Base-by-base conservation (phyloP, 2,113 vertebrate species). In the Daphoenositta chrysoptera region DNA sequence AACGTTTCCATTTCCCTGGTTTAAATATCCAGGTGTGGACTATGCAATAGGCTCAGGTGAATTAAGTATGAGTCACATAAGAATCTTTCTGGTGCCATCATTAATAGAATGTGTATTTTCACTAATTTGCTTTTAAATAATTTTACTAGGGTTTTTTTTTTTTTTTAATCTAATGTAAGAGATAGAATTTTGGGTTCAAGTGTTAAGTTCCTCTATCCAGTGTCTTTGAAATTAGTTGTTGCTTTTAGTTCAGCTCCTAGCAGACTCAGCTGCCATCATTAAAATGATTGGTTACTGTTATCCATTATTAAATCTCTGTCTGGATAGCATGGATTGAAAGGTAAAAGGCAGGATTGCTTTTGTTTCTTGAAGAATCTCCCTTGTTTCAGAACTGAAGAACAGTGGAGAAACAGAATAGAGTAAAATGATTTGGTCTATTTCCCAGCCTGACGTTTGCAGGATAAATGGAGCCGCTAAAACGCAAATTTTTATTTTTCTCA, bases 251-350 rank as follows among this genome's bases (percentile, higher is more conserved):
- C 27, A 88, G 6, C 21, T 83, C 53, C 53, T 76, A 56, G 20
- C 19, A 90, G 70, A 56, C 31, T 66, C 44, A 60, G 37, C 14
- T 64, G 21, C 56, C 37, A 65, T 92, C 54, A 77, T 76, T 79
- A 58, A 85, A 79, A 79, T 56, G 53, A 64, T 51, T 1, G 9
- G 27, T 48, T 50, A 47, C 47, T 35, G 19, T 68, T 92, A 76
- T 26, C 63, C 66, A 20, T 72, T 90, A 80, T 80, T 79, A 92
- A 94, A 77, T 76, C 53, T 86, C 30, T 92, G 26, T 40, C 44
- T 61, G 53, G 33, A 80, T 27, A 51, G 18, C 30, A 42, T 9
- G 21, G 27, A 79, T 51, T 51, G 19, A 92, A 92, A 76, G 13
- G 35, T 75, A 58, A 82, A 87, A 87, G 6, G 22, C 10, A 45